Evolutionary conservation across 2,888 invertebrate species (phyloP), one percentile per base, ranked within the genome.

Genomic region (Meteorus cinctellus): DNA sequence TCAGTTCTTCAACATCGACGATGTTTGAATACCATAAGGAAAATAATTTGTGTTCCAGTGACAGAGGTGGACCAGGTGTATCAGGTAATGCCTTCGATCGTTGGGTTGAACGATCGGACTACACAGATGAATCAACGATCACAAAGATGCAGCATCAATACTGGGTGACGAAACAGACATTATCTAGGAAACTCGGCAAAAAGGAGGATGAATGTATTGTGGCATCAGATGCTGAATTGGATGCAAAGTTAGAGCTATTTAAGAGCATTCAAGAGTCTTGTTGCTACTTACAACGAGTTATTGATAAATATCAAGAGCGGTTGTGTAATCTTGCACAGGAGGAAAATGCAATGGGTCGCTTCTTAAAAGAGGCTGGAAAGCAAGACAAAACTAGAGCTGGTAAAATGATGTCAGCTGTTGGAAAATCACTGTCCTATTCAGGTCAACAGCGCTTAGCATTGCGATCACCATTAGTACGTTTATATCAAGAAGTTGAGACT

Each of bases 201-300:
- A 98, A 98, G 91, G 98, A 99, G 91, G 99, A 99, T 89, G 98
- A 98, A 82, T 97, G 97, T 91, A 94, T 99, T 81, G 95, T 98
- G 31, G 95, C 98, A 16, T 98, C 98, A 0, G 99, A 99, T 90
- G 96, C 98, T 0, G 97, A 98, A 87, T 92, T 99, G 41, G 99
- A 99, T 91, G 95, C 98, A 4, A 99, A 99, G 91, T 92, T 98
- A 81, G 98, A 98, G 90, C 91, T 97, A 81, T 97, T 96, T 90
- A 94, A 95, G 90, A 96, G 98, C 84, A 96, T 98, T 90, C 96
- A 97, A 86, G 95, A 96, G 81, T 97, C 97, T 82, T 97, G 97
- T 88, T 92, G 94, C 81, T 95, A 96, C 82, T 92, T 98, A 82
- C 95, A 97, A 89, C 93, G 96, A 88, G 94, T 97, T 72, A 94